phyloP scores from a whole-genome alignment of 2,113 vertebrate genomes.

The Apistogramma diplotaenia region DNA sequence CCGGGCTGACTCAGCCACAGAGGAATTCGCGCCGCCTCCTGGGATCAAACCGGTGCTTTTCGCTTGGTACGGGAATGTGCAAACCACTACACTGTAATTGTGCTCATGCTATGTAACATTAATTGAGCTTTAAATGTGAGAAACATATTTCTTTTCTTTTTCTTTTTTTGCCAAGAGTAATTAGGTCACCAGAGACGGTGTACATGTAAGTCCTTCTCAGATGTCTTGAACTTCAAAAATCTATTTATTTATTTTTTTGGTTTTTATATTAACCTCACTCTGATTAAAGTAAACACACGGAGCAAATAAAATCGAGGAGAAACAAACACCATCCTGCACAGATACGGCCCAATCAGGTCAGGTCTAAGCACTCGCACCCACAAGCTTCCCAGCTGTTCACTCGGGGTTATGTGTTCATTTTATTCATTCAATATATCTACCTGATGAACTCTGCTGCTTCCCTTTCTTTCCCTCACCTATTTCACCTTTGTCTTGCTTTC shows the following conservation, averaged over 20 bases:
- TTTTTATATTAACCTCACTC: not conserved
- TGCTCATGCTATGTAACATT: not conserved
- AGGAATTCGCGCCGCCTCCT: not conserved
- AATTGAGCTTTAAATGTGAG: not conserved
- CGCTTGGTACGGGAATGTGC: not conserved
- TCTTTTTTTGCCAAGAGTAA: not conserved
- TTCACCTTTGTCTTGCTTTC: not conserved
- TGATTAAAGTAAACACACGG: not conserved
- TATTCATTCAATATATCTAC: conserved; percentile 23
- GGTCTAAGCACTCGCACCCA: not conserved
- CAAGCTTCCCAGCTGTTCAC: conserved; percentile 1
- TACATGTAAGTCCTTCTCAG: not conserved
- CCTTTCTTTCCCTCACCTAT: not conserved
- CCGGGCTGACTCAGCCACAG: not conserved
- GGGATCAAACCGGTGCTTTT: not conserved
- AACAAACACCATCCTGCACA: not conserved
- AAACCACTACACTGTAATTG: not conserved
- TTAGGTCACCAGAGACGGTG: not conserved
- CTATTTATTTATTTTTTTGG: too few species aligned
- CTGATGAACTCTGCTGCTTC: not conserved
- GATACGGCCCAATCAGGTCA: conserved; percentile 6
- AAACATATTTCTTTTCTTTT: not conserved
- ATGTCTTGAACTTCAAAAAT: not conserved
- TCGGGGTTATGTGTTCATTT: conserved; percentile 18
- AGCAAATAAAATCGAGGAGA: not conserved